Conservation (phyloP, 1,140 invertebrate genomes). For the Sitobion miscanthi region DNA sequence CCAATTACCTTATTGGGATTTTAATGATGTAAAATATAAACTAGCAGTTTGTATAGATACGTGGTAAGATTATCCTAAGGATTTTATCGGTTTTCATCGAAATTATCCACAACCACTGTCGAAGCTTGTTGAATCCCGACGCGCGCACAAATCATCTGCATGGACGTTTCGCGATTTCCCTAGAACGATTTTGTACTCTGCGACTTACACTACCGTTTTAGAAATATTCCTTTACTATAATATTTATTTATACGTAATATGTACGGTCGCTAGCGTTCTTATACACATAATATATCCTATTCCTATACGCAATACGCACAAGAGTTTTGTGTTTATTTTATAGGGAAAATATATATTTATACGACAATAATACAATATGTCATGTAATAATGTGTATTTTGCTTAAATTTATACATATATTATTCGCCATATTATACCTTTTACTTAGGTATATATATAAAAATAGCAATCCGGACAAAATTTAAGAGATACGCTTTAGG, state of each 20-base stretch:
- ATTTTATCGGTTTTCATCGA: not conserved
- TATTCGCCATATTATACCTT: not conserved
- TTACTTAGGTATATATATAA: not conserved
- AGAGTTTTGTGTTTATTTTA: conserved; percentile 16
- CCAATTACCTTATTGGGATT: conserved; percentile 5
- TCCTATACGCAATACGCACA: not conserved
- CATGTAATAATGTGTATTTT: conserved; percentile 17
- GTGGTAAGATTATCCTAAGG: not conserved
- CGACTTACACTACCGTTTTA: not conserved
- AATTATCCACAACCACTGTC: not conserved
- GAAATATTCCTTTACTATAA: not conserved
- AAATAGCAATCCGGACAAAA: not conserved
- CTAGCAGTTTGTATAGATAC: not conserved
- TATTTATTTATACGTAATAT: not conserved
- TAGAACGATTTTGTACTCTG: not conserved
- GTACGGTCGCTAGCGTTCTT: not conserved
- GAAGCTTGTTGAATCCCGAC: not conserved
- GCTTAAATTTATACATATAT: not conserved
- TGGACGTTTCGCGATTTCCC: not conserved
- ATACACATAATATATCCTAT: not conserved
- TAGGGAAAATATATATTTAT: not conserved
- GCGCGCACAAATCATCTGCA: not conserved
- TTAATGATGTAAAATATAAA: not conserved
- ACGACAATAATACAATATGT: conserved; percentile 2
- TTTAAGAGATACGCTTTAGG: not conserved